Percentiles rank a stretch among this genome's conserved stretches.
These are phyloP conservation scores for Tragelaphus strepsiceros DNA, from an alignment of 2,113 vertebrate genomes.

Conservation along the genomic window DNA sequence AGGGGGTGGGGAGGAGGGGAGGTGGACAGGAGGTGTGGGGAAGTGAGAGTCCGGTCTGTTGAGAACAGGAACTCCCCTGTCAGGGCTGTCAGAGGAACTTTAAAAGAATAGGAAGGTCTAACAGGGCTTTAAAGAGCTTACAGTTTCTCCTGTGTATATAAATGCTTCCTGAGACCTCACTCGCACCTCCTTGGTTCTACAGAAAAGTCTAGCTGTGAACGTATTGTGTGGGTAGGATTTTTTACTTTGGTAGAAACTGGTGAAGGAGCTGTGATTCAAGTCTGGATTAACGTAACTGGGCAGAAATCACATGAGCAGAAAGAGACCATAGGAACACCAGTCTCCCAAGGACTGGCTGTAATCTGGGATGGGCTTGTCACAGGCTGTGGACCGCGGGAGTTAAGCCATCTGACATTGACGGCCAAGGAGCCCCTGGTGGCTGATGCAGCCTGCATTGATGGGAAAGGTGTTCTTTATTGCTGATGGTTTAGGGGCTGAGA, in stretches of 20 bases:
- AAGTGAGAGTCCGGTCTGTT: background rate
- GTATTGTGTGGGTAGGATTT: background rate
- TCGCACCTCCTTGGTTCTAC: background rate
- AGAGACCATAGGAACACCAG: too few relatives aligned
- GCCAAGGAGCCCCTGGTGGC: background rate
- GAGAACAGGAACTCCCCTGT: background rate
- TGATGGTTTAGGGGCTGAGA: background rate
- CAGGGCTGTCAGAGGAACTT: background rate
- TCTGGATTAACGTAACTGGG: background rate
- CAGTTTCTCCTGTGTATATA: background rate
- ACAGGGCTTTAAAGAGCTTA: background rate
- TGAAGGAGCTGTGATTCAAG: background rate
- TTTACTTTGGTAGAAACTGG: background rate
- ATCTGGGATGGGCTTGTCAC: background rate
- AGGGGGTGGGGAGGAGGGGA: rapidly evolving
- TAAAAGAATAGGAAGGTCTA: background rate
- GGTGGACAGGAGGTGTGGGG: background rate
- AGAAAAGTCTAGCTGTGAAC: background rate
- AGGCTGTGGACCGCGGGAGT: background rate
- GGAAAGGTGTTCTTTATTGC: background rate
- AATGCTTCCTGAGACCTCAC: background rate
- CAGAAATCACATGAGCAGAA: background rate
- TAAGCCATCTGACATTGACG: background rate
- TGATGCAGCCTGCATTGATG: background rate
- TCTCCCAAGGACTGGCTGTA: background rate